Percentiles rank a stretch among this genome's conserved stretches.
These are phyloP conservation scores for Scrobipalpa costella DNA, from an alignment of 2,888 invertebrate species.

Conservation along the genomic window DNA sequence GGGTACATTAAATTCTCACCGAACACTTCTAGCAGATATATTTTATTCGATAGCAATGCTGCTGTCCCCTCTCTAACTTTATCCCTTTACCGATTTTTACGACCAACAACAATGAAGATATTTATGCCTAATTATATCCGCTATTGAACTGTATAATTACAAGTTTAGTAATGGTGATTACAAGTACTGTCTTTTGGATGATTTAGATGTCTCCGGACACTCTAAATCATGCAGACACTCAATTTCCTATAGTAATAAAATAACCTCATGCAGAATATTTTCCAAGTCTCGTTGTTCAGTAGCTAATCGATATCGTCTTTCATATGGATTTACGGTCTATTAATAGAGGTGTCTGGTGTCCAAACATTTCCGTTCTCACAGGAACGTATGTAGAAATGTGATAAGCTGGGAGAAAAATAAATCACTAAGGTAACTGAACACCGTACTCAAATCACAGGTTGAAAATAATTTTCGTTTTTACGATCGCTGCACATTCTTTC, in stretches of 20 bases:
- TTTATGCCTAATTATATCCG: neutral
- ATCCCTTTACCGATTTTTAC: neutral
- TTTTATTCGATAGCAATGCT: neutral
- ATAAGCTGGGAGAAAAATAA: conserved; percentile 1
- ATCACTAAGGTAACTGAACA: too few relatives aligned
- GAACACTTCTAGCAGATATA: too few relatives aligned
- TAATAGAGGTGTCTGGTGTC: conserved; percentile 4
- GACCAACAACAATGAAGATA: neutral
- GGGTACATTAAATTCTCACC: too few relatives aligned
- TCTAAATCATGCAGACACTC: neutral
- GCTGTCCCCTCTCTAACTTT: neutral
- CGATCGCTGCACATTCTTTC: too few relatives aligned
- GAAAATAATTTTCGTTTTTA: too few relatives aligned
- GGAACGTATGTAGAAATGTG: neutral
- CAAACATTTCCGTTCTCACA: conserved; percentile 11
- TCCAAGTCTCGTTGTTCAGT: neutral
- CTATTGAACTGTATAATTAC: neutral
- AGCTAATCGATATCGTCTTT: conserved; percentile 25
- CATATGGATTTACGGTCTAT: conserved; percentile 33
- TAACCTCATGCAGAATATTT: neutral
- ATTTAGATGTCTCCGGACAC: neutral
- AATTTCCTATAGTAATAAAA: too few relatives aligned
- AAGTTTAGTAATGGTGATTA: neutral
- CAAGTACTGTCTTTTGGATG: neutral
- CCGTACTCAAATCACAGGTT: too few relatives aligned